These are phyloP conservation scores for Trichogramma evanescens DNA, from an alignment of 2,888 invertebrate species.

Conservation along the genomic window DNA sequence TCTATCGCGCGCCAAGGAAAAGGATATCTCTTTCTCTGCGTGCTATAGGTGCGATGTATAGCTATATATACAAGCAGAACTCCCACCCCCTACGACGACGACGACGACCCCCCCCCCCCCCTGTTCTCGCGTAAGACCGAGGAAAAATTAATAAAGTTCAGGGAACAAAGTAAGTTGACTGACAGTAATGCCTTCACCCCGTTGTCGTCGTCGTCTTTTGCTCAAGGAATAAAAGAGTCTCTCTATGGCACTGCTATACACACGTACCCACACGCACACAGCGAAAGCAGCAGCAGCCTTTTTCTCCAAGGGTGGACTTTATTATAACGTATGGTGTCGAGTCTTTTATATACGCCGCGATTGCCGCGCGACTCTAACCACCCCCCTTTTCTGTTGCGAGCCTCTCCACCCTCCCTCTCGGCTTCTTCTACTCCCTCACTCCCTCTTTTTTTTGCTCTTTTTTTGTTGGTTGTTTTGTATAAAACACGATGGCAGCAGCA, in stretches of 20 bases:
- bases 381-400: neutral
- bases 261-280: conserved; percentile 11
- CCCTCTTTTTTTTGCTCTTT: conserved; percentile 22
- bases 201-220: conserved; percentile 21
- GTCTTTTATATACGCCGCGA: conserved; percentile 39
- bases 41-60: neutral
- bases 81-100: conserved; percentile 1
- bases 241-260: too few relatives aligned
- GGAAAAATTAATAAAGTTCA: conserved; percentile 49
- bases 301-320: conserved; percentile 45
- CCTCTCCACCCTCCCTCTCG: conserved; percentile 1
- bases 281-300: conserved; percentile 5
- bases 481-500: too few relatives aligned
- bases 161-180: conserved; percentile 48
- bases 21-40: neutral
- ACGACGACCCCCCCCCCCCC: neutral
- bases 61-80: conserved; percentile 10
- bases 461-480: conserved; percentile 16
- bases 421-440: conserved; percentile 20
- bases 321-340: conserved; percentile 48
- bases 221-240: conserved; percentile 20
- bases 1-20: too few relatives aligned
- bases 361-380: conserved; percentile 8
- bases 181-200: conserved; percentile 39
- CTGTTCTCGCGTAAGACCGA: conserved; percentile 39